phyloP scores from a whole-genome alignment of 2,797 vertebrate genomes.

The Fundulus diaphanus region DNA sequence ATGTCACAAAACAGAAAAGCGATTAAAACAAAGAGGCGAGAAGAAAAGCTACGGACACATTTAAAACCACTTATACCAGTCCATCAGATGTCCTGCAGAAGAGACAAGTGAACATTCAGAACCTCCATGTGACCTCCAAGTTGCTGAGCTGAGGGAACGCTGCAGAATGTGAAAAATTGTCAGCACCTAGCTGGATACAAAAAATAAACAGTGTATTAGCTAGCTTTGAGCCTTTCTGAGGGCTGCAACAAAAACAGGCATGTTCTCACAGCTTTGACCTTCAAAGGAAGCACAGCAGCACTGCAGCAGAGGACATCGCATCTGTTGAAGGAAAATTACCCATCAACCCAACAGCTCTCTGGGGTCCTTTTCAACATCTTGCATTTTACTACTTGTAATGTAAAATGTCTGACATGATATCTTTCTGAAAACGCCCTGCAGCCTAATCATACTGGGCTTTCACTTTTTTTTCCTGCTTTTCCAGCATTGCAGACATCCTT shows the following conservation, averaged over 20 bases:
- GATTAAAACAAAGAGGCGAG: not conserved
- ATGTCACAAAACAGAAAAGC: not conserved
- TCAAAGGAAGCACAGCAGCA: slow-evolving; percentile 31
- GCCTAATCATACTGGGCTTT: slow-evolving; percentile 30
- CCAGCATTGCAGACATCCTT: slow-evolving; percentile 33
- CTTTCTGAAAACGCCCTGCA: slow-evolving; percentile 35
- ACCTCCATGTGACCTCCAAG: not conserved
- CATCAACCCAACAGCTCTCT: slow-evolving; percentile 6
- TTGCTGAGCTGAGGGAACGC: not conserved
- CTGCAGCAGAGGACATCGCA: slow-evolving; percentile 23
- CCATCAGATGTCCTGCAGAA: not conserved
- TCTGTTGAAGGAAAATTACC: slow-evolving; percentile 12
- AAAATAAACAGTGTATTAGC: not conserved
- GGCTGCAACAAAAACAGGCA: slow-evolving; percentile 22
- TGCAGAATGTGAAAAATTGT: not conserved
- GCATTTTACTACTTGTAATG: slow-evolving; percentile 6
- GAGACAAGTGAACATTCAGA: too few relatives aligned
- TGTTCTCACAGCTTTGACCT: slow-evolving; percentile 50
- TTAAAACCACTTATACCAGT: not conserved
- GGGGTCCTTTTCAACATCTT: slow-evolving; percentile 13
- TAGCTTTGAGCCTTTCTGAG: slow-evolving; percentile 6
- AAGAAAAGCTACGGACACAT: not conserved
- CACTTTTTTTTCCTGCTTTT: slow-evolving; percentile 15
- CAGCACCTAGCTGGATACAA: not conserved
- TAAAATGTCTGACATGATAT: slow-evolving; percentile 36